A percentile compares a stretch with the other conserved stretches of the same genome.
phyloP scores from a whole-genome alignment of 1,140 invertebrate genomes.

The Mya arenaria region DNA sequence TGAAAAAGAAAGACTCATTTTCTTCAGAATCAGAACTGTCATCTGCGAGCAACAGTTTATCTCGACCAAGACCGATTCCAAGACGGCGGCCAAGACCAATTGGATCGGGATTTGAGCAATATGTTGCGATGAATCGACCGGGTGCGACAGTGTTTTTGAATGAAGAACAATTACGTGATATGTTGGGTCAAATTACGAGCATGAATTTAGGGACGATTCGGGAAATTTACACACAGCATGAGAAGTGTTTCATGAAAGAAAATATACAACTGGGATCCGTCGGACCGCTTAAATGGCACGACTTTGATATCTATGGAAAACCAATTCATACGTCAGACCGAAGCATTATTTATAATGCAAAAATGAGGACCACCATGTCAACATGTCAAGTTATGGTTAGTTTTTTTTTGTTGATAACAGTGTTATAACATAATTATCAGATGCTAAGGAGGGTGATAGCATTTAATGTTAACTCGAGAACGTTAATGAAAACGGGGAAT shows the following conservation, averaged over 20 bases:
- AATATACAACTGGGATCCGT: constrained; percentile 57
- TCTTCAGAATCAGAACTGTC: constrained; percentile 71
- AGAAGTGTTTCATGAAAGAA: constrained; percentile 68
- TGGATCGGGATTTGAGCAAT: constrained; percentile 71
- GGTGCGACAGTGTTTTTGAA: constrained; percentile 68
- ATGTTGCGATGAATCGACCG: constrained; percentile 77
- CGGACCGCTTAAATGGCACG: constrained; percentile 71
- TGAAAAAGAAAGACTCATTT: constrained; percentile 54
- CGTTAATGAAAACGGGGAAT: no score
- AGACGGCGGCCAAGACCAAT: constrained; percentile 64
- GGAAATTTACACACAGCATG: constrained; percentile 74
- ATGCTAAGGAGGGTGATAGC: no score
- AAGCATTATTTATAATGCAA: constrained; percentile 76
- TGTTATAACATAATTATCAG: no score
- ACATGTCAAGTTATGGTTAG: constrained; percentile 76
- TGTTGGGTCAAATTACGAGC: constrained; percentile 68
- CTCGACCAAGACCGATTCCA: constrained; percentile 71
- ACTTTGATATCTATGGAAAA: constrained; percentile 76
- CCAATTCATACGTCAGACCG: constrained; percentile 74
- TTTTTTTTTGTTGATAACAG: no score
- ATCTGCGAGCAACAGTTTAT: constrained; percentile 67
- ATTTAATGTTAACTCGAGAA: no score
- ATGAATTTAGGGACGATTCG: constrained; percentile 71
- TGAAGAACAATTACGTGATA: constrained; percentile 71
- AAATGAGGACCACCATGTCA: constrained; percentile 63